Conservation (phyloP, 2,113 vertebrate species). For the Phainopepla nitens region DNA sequence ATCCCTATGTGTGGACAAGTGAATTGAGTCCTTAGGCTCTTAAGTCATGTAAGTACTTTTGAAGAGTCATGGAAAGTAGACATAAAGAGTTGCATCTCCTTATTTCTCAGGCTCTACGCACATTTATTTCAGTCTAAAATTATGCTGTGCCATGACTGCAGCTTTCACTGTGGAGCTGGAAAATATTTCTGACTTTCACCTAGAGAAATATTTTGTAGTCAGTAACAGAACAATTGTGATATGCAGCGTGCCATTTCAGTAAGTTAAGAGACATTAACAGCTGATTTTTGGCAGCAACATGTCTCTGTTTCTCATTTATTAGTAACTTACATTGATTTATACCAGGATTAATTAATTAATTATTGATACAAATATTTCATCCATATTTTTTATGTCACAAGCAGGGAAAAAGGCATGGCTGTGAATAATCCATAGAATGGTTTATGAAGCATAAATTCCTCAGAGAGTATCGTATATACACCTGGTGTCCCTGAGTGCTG, state of each 20-base stretch:
- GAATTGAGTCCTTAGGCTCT: not conserved
- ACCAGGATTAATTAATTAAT: conserved; percentile 30
- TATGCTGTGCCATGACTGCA: not conserved
- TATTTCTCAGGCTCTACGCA: not conserved
- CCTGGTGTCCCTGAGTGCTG: conserved; percentile 10
- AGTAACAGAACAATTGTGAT: not conserved
- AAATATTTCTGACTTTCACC: not conserved
- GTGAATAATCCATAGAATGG: conserved; percentile 8
- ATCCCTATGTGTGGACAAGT: not conserved
- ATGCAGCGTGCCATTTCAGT: not conserved
- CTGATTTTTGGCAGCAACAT: not conserved
- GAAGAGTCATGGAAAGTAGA: not conserved
- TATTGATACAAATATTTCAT: conserved; percentile 10
- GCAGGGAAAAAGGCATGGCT: not conserved
- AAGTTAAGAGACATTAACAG: not conserved
- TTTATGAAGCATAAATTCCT: conserved; percentile 21
- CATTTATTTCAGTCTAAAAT: not conserved
- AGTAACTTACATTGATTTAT: conserved; percentile 15
- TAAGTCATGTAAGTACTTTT: not conserved
- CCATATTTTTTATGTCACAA: conserved; percentile 26
- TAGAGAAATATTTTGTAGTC: not conserved
- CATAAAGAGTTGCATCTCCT: not conserved
- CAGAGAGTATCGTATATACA: conserved; percentile 17
- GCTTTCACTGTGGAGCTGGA: not conserved
- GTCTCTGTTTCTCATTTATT: conserved; percentile 10